A percentile compares a stretch with the other conserved stretches of the same genome.
phyloP scores from a whole-genome alignment of 2,113 vertebrate genomes.

The Saguinus midas region DNA sequence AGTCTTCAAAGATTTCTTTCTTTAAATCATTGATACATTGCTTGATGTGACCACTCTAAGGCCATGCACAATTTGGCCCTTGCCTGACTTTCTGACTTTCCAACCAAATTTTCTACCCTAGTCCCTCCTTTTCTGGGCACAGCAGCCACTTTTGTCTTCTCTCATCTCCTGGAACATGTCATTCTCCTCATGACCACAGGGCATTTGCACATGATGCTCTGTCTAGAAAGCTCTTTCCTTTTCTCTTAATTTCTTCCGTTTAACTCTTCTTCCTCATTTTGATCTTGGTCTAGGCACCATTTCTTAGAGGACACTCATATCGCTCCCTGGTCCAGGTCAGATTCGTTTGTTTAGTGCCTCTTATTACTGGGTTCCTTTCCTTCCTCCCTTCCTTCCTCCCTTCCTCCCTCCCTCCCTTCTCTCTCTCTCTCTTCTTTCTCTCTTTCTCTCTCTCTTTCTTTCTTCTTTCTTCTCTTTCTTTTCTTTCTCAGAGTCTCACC shows the following conservation, averaged over 20 bases:
- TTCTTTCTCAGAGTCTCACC: no score
- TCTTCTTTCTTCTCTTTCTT: no score
- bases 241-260: neutral
- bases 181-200: neutral
- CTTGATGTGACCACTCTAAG: no score
- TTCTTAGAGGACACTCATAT: neutral
- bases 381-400: no score
- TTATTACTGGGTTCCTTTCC: neutral
- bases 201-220: neutral
- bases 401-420: no score
- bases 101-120: no score
- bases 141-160: neutral
- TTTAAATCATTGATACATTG: neutral
- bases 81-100: neutral
- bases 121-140: neutral
- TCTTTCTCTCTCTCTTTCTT: no score
- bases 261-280: neutral
- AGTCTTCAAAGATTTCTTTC: no score
- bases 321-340: neutral
- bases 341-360: neutral
- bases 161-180: neutral
- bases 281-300: neutral
- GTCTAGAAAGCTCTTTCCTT: neutral
- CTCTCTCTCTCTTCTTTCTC: no score
- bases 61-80: fast-evolving